Conservation (phyloP, 2,797 vertebrate species). For the Enteromius thamalakanensis region DNA sequence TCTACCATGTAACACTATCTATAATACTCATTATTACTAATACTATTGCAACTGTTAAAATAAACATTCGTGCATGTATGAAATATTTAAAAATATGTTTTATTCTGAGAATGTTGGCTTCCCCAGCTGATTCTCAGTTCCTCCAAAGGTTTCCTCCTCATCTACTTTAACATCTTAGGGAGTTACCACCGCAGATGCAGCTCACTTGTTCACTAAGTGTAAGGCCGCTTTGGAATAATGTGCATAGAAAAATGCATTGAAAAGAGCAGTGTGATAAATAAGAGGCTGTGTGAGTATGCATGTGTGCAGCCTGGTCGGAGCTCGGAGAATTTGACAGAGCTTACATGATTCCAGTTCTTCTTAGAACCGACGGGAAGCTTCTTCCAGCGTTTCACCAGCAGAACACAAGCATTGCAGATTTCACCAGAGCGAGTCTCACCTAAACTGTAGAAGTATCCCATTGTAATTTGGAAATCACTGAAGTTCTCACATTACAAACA, state of each 20-base stretch:
- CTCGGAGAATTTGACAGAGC: constrained; percentile 35
- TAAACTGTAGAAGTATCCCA: constrained; percentile 75
- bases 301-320: background rate
- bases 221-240: background rate
- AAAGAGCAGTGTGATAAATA: background rate
- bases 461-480: background rate
- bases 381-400: constrained; percentile 98
- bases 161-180: constrained; percentile 1
- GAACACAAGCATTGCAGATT: constrained; percentile 98
- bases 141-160: background rate
- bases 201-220: background rate
- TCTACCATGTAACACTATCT: background rate
- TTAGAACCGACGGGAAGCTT: constrained; percentile 96
- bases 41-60: background rate
- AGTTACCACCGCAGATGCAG: background rate
- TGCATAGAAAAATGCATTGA: background rate
- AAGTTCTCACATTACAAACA: background rate
- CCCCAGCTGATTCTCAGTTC: background rate
- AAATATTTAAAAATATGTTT: background rate
- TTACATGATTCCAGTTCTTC: constrained; percentile 99
- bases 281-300: background rate
- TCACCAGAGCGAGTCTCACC: constrained; percentile 94
- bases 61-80: background rate
- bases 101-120: background rate
- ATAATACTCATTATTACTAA: background rate